A percentile compares a stretch with the other conserved stretches of the same genome.
Evolutionary conservation across 2,113 vertebrate species (phyloP).

Genomic region (Tringa solitaria): DNA sequence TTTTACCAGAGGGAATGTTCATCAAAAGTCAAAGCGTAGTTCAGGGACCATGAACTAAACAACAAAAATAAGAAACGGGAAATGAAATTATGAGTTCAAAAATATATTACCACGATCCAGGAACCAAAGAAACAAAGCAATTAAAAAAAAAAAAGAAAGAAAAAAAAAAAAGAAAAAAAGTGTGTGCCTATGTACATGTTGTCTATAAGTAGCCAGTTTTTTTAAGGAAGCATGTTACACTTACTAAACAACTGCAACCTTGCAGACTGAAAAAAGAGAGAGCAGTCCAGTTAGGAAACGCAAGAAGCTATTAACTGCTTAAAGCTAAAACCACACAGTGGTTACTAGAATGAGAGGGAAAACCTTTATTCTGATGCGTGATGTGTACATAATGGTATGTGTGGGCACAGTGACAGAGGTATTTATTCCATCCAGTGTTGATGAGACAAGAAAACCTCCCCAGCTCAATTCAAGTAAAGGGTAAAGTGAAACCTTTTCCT

Average conservation of each 20-base stretch:
- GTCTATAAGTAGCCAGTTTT: not conserved
- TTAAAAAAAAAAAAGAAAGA: not conserved
- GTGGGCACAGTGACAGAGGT: not conserved
- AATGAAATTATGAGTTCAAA: not conserved
- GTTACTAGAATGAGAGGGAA: not conserved
- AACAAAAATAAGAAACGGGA: not conserved
- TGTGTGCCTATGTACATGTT: not conserved
- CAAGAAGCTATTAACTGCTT: not conserved
- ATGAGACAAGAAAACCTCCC: not conserved
- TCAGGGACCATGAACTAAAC: not conserved
- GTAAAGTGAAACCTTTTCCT: not conserved
- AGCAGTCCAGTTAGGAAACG: not conserved
- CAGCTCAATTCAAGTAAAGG: not conserved
- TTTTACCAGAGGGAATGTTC: conserved; percentile 3
- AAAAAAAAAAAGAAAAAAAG: too few species aligned
- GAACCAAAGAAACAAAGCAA: not conserved
- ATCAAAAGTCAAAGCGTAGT: not conserved
- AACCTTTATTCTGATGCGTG: not conserved
- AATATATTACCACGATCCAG: not conserved
- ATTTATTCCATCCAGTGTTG: not conserved
- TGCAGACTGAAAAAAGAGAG: not conserved
- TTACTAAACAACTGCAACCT: not conserved
- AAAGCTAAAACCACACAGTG: not conserved
- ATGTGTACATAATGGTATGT: not conserved
- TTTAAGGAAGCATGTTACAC: not conserved